Conservation (phyloP, 2,113 vertebrate species). For the Nothocercus julius region DNA sequence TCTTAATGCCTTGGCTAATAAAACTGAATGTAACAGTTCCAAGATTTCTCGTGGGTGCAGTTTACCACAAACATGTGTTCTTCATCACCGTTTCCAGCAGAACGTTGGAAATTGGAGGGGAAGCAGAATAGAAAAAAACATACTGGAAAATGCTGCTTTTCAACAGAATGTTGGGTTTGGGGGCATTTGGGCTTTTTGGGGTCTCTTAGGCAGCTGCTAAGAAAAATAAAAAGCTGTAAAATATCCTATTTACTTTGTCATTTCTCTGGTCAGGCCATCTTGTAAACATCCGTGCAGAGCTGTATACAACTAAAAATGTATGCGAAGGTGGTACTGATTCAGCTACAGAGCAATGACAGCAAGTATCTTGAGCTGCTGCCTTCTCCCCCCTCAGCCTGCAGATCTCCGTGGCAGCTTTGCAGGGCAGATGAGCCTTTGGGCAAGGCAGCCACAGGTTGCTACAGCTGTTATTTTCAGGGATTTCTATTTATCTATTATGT, state of each 20-base stretch:
- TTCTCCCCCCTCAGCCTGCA: not conserved
- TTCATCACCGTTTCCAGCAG: slow-evolving; percentile 73
- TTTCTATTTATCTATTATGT: not conserved
- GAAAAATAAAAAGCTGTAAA: slow-evolving; percentile 7
- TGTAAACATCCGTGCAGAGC: not conserved
- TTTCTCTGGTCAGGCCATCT: slow-evolving; percentile 8
- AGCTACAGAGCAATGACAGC: not conserved
- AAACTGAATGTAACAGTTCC: slow-evolving; percentile 73
- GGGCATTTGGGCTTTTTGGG: not conserved
- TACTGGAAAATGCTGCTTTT: slow-evolving; percentile 53
- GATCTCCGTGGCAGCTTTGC: not conserved
- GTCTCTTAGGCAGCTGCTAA: slow-evolving; percentile 18
- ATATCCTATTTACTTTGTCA: not conserved
- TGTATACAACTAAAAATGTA: not conserved
- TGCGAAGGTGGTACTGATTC: not conserved
- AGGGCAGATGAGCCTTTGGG: not conserved
- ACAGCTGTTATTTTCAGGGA: not conserved
- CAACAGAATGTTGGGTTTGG: not conserved
- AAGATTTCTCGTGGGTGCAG: slow-evolving; percentile 74
- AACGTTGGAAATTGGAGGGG: slow-evolving; percentile 65
- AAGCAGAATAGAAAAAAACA: slow-evolving; percentile 59
- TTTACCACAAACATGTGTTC: slow-evolving; percentile 75
- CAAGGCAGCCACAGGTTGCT: not conserved
- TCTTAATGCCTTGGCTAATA: slow-evolving; percentile 70
- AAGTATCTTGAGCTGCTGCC: not conserved